Conservation (phyloP, 1,140 invertebrate species). For the Formica selysi region DNA sequence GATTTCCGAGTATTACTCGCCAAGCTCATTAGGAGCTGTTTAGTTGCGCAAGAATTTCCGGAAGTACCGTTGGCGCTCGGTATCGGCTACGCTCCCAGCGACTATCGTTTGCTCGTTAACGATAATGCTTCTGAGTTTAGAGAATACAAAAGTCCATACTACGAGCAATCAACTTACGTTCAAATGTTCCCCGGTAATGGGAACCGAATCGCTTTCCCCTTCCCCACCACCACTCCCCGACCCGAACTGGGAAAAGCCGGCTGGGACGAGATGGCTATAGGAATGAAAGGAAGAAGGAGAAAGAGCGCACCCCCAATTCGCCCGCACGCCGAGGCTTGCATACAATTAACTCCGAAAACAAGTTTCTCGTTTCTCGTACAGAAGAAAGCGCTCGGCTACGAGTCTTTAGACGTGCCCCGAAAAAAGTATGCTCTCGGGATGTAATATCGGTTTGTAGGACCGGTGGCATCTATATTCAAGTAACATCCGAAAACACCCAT, state of each 20-base stretch:
- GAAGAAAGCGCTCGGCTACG: background rate
- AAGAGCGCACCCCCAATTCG: background rate
- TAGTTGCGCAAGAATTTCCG: constrained; percentile 63
- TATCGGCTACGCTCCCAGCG: constrained; percentile 40
- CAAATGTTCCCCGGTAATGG: constrained; percentile 61
- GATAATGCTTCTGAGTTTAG: constrained; percentile 63
- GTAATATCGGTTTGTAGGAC: background rate
- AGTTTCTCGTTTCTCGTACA: constrained; percentile 29
- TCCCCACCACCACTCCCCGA: no score
- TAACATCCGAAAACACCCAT: background rate
- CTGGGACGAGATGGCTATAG: constrained; percentile 6
- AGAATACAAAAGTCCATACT: constrained; percentile 63
- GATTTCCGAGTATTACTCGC: constrained; percentile 34
- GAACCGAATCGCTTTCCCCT: constrained; percentile 49
- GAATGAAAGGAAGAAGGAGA: constrained; percentile 34
- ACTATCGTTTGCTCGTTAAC: constrained; percentile 66
- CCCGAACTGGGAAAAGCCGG: constrained; percentile 37
- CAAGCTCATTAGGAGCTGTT: constrained; percentile 57
- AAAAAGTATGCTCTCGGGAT: background rate
- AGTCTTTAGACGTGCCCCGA: background rate
- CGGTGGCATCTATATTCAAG: background rate
- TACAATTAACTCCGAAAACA: constrained; percentile 56
- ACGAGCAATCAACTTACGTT: constrained; percentile 64
- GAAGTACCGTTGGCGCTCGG: background rate
- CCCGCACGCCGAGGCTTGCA: constrained; percentile 9